These are phyloP conservation scores for Aegotheles bennettii DNA, from an alignment of 2,113 vertebrate genomes.

Conservation along the genomic window DNA sequence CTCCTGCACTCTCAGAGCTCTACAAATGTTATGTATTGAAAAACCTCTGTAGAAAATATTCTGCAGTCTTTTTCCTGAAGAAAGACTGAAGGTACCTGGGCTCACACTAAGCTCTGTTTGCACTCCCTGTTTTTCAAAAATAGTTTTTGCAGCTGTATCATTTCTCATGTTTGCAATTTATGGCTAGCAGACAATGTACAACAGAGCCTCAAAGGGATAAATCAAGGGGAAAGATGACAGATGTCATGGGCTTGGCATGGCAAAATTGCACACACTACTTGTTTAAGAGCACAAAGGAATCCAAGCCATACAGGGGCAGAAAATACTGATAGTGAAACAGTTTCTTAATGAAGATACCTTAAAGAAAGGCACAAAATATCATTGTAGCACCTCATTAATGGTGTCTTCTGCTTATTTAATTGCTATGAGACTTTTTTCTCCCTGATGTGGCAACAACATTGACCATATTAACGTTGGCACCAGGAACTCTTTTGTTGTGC, in stretches of 20 bases:
- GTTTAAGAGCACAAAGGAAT: background rate
- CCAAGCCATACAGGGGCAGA: background rate
- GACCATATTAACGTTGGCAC: background rate
- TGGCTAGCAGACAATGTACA: background rate
- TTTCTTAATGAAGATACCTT: background rate
- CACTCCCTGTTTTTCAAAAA: background rate
- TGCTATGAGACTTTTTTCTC: background rate
- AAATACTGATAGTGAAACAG: background rate
- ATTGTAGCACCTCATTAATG: background rate
- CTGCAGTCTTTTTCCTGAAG: background rate
- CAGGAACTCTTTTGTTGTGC: background rate
- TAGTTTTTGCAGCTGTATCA: slow-evolving; percentile 7
- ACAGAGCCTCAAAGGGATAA: background rate
- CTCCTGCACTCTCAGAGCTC: background rate
- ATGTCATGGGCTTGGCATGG: background rate
- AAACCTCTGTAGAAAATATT: background rate
- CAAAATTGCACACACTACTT: background rate
- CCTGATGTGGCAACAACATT: background rate
- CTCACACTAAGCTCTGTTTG: background rate
- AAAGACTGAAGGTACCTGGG: background rate
- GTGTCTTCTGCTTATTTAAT: background rate
- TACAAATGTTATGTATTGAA: background rate
- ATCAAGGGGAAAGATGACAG: background rate
- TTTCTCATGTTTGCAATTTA: slow-evolving; percentile 1
- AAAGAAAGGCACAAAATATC: background rate